phyloP scores from a whole-genome alignment of 2,888 invertebrate genomes.

The Synanthedon myopaeformis region DNA sequence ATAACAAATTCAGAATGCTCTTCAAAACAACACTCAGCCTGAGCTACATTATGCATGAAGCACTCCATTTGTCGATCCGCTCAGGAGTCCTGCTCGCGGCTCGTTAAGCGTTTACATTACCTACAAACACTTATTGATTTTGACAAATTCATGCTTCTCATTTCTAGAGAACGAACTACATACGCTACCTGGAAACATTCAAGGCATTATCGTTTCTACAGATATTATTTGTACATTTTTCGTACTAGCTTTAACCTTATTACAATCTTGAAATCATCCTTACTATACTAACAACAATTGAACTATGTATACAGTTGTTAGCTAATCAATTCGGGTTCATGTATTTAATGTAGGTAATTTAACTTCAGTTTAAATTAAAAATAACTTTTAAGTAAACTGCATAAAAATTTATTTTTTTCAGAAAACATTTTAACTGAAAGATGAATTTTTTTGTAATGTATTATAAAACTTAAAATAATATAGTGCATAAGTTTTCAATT shows the following conservation, averaged over 20 bases:
- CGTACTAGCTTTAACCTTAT: background rate
- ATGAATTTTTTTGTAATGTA: no score
- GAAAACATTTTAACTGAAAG: no score
- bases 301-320: no score
- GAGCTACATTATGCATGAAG: conserved; percentile 69
- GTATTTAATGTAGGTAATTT: no score
- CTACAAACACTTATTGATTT: conserved; percentile 68
- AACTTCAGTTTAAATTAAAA: background rate
- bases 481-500: no score
- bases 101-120: conserved; percentile 69
- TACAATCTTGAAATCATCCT: background rate
- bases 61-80: conserved; percentile 71
- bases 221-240: no score
- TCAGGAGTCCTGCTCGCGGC: conserved; percentile 65
- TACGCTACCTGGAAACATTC: conserved; percentile 1
- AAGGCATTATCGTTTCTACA: background rate
- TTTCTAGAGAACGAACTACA: conserved; percentile 31
- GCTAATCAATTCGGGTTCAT: no score
- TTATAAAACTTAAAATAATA: no score
- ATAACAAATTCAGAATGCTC: conserved; percentile 68
- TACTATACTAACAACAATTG: no score
- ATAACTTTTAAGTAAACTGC: no score
- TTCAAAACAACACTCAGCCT: conserved; percentile 68
- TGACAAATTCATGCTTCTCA: conserved; percentile 48
- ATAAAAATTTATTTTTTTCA: no score